Base-by-base conservation (phyloP, 2,888 invertebrate genomes). In the Drosophila siamana region DNA sequence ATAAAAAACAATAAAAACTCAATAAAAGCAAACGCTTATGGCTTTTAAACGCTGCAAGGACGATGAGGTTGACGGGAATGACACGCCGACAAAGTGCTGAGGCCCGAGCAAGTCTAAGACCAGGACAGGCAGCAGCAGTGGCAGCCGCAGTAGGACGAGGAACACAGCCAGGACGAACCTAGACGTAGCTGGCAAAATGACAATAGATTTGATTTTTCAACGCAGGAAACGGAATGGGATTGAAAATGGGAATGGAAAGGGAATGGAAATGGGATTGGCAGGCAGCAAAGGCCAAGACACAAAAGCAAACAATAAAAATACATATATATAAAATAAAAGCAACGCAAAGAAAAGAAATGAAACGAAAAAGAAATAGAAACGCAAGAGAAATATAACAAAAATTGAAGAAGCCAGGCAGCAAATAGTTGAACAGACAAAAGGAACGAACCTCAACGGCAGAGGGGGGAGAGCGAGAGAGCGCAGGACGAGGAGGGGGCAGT, bases 1-100 rank as follows among this genome's bases (percentile, higher is more conserved):
- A 86, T 83, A 81, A 84, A 81, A 86, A 85, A 85, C 85, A 85
- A 85, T 85, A 86, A 85, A 86, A 85, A 82, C 86, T 80, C 85
- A 86, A 86, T 86, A 86, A 86, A 86, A 80, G 80, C 83, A 77
- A 85, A 80, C 73, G 82, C 87, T 85, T 56, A 82, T 80, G 72
- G 87, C 87, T 86, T 85, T 87, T 85, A 80, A 82, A 72, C 80
- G 78, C 56, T 63, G 69, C 69, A 68, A 75, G 74, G 54, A 67
- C 69, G 63, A 68, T 54, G 72, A 66, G 70, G 70, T 57, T 59
- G 77, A 69, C 61, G 80, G 60, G 54, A 64, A 43, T 55, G 63
- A 73, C 73, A 73, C 71, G 69, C 80, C 74, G 80, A 69, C 80
- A 86, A 76, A 83, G 76, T 72, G 78, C 81, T 57, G 61, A 74